phyloP scores from a whole-genome alignment of 1,140 invertebrate genomes.

The Ectropis grisescens region DNA sequence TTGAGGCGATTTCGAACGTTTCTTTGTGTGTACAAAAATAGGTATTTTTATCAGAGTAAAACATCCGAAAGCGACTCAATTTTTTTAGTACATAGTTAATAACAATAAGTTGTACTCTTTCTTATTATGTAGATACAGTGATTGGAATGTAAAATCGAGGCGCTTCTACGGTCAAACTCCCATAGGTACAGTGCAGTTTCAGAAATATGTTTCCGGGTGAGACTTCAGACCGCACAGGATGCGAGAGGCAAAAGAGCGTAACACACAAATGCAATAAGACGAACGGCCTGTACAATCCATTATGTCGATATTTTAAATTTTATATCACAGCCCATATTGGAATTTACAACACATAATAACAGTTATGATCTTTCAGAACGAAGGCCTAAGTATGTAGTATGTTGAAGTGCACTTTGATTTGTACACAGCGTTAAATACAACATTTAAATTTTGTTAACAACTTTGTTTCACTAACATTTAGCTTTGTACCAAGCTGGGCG shows the following conservation, averaged over 20 bases:
- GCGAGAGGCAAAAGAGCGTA: constrained; percentile 41
- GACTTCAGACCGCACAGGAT: constrained; percentile 6
- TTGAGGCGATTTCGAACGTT: constrained; percentile 17
- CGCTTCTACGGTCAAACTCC: no score
- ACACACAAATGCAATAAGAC: constrained; percentile 60
- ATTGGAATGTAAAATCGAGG: no score
- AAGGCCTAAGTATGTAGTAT: constrained; percentile 53
- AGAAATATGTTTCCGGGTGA: no score
- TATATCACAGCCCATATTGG: constrained; percentile 80
- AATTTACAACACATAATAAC: constrained; percentile 72
- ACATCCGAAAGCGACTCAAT: constrained; percentile 8
- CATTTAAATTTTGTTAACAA: constrained; percentile 56
- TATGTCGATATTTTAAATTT: constrained; percentile 74
- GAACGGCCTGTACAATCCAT: constrained; percentile 75
- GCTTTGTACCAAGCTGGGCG: constrained; percentile 30
- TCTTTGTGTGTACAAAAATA: constrained; percentile 23
- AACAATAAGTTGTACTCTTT: no score
- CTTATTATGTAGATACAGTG: no score
- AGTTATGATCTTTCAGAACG: constrained; percentile 57
- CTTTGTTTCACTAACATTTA: constrained; percentile 47
- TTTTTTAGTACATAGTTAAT: no score
- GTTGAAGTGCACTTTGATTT: constrained; percentile 67
- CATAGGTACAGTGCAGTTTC: no score
- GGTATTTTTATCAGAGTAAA: constrained; percentile 19
- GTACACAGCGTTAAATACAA: constrained; percentile 65